A percentile compares a stretch with the other conserved stretches of the same genome.
Evolutionary conservation across 1,140 invertebrate species (phyloP).

Genomic region (Venustaconcha ellipsiformis): DNA sequence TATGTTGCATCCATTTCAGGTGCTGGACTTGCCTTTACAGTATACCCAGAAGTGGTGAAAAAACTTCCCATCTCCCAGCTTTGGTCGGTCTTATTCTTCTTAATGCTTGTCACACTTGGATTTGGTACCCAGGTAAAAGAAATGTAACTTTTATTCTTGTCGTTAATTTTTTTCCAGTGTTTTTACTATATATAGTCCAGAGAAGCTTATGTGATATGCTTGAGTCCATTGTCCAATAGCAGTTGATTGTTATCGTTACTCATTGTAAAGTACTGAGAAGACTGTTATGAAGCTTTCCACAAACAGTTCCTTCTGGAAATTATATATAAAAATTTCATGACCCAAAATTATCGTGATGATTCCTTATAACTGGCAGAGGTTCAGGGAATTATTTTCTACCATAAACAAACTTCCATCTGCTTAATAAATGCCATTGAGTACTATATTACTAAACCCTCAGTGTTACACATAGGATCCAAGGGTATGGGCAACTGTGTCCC

Average conservation of each 20-base stretch:
- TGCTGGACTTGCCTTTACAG: constrained; percentile 86
- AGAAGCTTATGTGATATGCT: background rate
- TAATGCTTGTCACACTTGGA: constrained; percentile 94
- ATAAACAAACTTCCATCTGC: no score
- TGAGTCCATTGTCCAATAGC: background rate
- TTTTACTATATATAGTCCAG: background rate
- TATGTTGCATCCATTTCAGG: constrained; percentile 70
- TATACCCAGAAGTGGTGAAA: constrained; percentile 87
- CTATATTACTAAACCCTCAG: no score
- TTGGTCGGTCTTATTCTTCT: constrained; percentile 88
- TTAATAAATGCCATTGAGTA: no score
- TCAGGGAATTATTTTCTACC: no score
- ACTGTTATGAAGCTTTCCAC: no score
- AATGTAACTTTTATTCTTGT: constrained; percentile 7
- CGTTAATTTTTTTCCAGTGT: background rate
- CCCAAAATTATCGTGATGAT: no score
- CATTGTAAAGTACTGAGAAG: background rate
- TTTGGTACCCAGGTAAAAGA: constrained; percentile 84
- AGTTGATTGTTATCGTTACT: background rate
- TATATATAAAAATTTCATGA: no score
- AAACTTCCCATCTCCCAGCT: constrained; percentile 83
- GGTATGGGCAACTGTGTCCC: no score
- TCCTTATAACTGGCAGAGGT: no score
- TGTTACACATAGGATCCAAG: no score
- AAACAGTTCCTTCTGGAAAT: no score